These are phyloP conservation scores for Galeopsomyia nigrocyanea DNA, from an alignment of 2,888 invertebrate species.

Conservation along the genomic window DNA sequence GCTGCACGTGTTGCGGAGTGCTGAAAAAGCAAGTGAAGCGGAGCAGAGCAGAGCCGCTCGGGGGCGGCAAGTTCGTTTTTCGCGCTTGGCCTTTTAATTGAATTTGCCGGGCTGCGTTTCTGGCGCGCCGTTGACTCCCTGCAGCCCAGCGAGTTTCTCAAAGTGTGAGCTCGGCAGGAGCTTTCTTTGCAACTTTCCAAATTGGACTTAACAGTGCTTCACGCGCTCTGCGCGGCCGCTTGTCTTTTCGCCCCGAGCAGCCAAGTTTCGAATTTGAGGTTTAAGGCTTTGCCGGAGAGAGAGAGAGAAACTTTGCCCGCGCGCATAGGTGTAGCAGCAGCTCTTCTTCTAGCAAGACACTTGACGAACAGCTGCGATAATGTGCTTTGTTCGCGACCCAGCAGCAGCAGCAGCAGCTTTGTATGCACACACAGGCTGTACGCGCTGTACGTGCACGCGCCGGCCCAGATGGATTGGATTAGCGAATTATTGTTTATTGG, in stretches of 20 bases:
- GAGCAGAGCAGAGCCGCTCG: conserved; percentile 14
- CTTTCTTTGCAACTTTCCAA: conserved; percentile 26
- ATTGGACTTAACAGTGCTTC: conserved; percentile 46
- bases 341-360: conserved; percentile 47
- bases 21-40: too few species aligned
- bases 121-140: too few species aligned
- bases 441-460: not conserved
- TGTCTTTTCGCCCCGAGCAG: conserved; percentile 23
- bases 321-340: conserved; percentile 22
- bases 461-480: conserved; percentile 19
- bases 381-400: conserved; percentile 41
- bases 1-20: too few species aligned
- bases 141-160: too few species aligned
- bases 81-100: too few species aligned
- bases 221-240: conserved; percentile 17
- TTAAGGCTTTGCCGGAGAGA: conserved; percentile 12
- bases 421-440: conserved; percentile 17
- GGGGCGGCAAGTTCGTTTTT: not conserved
- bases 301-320: too few species aligned
- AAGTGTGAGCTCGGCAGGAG: too few species aligned
- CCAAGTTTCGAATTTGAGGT: conserved; percentile 42
- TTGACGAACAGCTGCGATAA: conserved; percentile 45
- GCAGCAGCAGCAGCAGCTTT: not conserved
- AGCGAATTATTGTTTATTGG: conserved; percentile 42
- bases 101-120: too few species aligned